Evolutionary conservation across 2,113 vertebrate genomes (phyloP).

Genomic region (Agelaius phoeniceus): DNA sequence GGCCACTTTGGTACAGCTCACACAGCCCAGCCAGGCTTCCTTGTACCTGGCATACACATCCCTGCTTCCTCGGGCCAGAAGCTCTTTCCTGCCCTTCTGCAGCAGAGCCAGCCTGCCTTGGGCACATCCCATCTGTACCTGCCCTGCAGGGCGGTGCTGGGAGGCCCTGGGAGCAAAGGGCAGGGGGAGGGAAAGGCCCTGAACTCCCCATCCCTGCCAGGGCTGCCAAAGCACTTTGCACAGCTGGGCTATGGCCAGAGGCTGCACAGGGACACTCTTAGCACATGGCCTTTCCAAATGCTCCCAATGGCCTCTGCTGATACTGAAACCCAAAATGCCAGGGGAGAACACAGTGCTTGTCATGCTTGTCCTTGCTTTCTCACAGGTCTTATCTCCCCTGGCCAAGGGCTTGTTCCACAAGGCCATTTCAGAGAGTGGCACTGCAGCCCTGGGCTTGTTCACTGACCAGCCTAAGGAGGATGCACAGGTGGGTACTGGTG

Average conservation of each 20-base stretch:
- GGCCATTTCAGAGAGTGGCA: too few species aligned
- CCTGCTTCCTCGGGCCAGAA: not conserved
- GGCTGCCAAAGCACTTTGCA: not conserved
- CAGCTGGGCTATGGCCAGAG: not conserved
- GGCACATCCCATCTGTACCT: accelerated
- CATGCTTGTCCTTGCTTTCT: not conserved
- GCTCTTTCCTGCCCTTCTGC: not conserved
- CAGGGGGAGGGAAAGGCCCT: not conserved
- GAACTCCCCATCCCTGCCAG: not conserved
- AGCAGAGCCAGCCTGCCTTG: not conserved
- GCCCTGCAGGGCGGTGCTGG: not conserved
- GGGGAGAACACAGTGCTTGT: not conserved
- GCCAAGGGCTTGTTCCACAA: too few species aligned
- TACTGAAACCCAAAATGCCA: not conserved
- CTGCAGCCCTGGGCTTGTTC: too few species aligned
- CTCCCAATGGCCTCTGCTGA: not conserved
- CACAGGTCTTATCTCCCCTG: too few species aligned
- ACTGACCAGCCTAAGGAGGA: not conserved
- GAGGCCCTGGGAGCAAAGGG: not conserved
- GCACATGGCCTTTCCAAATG: not conserved
- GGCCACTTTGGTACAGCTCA: not conserved
- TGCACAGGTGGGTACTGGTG: not conserved
- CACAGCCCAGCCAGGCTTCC: not conserved
- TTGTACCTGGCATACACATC: not conserved
- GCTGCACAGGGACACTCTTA: not conserved